These are phyloP conservation scores for Lycaena phlaeas DNA, from an alignment of 2,888 invertebrate genomes.

Conservation along the genomic window DNA sequence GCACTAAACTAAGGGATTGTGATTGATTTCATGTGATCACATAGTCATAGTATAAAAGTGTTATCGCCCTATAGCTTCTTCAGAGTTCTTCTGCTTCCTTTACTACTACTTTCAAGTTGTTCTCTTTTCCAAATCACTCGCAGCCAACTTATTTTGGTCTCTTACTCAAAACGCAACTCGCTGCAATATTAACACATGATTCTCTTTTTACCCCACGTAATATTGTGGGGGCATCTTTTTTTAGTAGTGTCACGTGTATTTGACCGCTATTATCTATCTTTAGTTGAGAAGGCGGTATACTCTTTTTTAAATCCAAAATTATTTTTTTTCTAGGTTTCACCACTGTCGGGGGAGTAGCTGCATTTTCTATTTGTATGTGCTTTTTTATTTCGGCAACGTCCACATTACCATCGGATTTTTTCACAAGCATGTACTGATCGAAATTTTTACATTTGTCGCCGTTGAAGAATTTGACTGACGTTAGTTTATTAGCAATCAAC, in stretches of 20 bases:
- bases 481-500: slow-evolving; percentile 37
- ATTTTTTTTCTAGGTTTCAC: background rate
- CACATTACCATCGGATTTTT: slow-evolving; percentile 28
- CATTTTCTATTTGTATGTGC: background rate
- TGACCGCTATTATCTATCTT: background rate
- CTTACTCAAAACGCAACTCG: background rate
- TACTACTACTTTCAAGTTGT: too few relatives aligned
- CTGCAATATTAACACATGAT: background rate
- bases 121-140: too few relatives aligned
- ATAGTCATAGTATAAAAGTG: too few relatives aligned
- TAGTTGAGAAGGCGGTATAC: background rate
- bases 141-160: background rate
- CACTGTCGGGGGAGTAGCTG: too few relatives aligned
- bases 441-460: slow-evolving; percentile 16
- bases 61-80: too few relatives aligned
- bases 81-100: too few relatives aligned
- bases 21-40: too few relatives aligned
- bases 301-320: background rate
- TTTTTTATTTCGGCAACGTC: slow-evolving; percentile 17
- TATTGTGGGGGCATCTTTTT: background rate
- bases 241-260: background rate
- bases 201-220: background rate
- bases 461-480: slow-evolving; percentile 22
- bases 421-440: slow-evolving; percentile 32
- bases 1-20: too few relatives aligned